These are phyloP conservation scores for Gymnocephalus cernua DNA, from an alignment of 2,113 vertebrate genomes.

Conservation along the genomic window DNA sequence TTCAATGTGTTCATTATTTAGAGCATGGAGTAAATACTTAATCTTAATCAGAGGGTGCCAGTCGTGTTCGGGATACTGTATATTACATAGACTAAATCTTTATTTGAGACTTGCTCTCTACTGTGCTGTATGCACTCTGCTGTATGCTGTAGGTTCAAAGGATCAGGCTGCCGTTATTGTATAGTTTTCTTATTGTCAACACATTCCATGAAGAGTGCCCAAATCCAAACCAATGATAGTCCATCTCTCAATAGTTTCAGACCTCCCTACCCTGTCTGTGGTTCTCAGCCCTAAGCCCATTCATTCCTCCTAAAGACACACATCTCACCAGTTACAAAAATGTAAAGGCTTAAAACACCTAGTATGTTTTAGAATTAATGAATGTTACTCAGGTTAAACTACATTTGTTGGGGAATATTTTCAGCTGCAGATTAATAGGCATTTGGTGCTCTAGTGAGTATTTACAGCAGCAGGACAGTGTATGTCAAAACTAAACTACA, in stretches of 20 bases:
- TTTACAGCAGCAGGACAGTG: too few relatives aligned
- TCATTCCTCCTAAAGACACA: not conserved
- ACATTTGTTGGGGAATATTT: not conserved
- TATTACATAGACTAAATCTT: not conserved
- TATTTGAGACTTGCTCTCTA: not conserved
- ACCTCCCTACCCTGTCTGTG: too few relatives aligned
- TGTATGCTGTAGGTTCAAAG: not conserved
- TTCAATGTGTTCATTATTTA: slow-evolving; percentile 22
- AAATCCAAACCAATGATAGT: not conserved
- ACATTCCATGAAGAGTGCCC: not conserved
- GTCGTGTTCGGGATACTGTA: slow-evolving; percentile 13
- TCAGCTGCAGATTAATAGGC: too few relatives aligned
- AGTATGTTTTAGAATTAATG: not conserved
- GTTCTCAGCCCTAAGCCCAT: not conserved
- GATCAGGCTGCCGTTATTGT: not conserved
- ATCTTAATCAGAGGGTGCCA: not conserved
- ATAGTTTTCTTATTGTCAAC: not conserved
- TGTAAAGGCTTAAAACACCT: not conserved
- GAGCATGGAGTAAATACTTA: not conserved
- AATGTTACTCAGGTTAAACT: not conserved
- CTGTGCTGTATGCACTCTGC: not conserved
- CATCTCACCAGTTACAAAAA: too few relatives aligned
- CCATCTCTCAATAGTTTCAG: not conserved
- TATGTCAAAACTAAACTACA: too few relatives aligned
- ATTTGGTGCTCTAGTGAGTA: too few relatives aligned